Evolutionary conservation across 2,113 vertebrate genomes (phyloP), one percentile per base, ranked within the genome.

Genomic region (Catagonus wagneri): DNA sequence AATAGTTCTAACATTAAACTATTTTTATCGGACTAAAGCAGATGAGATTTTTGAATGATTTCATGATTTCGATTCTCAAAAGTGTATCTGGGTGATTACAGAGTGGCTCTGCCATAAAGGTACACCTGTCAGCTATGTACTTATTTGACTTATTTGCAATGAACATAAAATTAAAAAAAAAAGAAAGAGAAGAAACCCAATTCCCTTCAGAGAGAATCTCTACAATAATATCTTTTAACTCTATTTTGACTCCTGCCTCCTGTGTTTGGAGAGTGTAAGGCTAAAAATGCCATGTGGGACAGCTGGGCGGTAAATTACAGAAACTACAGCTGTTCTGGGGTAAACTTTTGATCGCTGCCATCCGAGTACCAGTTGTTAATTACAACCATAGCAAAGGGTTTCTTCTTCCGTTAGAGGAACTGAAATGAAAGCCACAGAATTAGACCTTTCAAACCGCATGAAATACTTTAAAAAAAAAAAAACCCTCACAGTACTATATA

Each of bases 311-410:
- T 25, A n/a, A 66, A 83, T 39, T 36, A 20, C 52, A 39, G 72
- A 86, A 88, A 22, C 66, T 54, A 36, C 95, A 98, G 93, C 96
- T 97, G 97, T 66, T 94, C 63, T 32, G 13, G 85, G 29, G 17
- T 15, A 68, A 94, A 74, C 52, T 84, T 56, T 91, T 85, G 61
- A 56, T 66, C 69, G 54, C 0, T 58, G 63, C 90, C 39, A 84
- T 8, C 78, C 63, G 44, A 9, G 2, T 7, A 81, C 32, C 9
- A 94, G 34, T 22, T 93, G 74, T 89, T 95, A 36, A 93, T 60
- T 14, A 50, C 83, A 25, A n/a, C 68, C 75, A 0, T 32, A 60
- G 54, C 29, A 78, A 58, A 96, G 50, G 74, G 9, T 91, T 83
- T 10, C 39, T 2, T 83, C 86, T 89, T 50, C 6, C 93, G 92